These are phyloP conservation scores for Plutomurus gul DNA, from an alignment of 1,140 invertebrate species.

Conservation along the genomic window DNA sequence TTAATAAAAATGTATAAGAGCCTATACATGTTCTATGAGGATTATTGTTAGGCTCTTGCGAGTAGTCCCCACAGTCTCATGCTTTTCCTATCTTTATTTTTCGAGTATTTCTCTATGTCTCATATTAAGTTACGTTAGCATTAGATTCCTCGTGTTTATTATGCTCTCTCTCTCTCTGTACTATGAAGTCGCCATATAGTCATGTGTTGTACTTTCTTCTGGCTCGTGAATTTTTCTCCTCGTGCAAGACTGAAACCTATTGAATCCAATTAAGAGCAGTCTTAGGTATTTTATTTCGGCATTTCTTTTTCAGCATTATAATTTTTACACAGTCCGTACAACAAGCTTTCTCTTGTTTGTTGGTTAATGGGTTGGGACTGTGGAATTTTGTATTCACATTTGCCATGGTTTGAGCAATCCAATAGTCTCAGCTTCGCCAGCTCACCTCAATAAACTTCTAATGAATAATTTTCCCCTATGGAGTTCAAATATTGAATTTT, in stretches of 20 bases:
- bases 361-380: background rate
- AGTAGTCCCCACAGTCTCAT: background rate
- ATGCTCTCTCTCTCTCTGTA: background rate
- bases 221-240: background rate
- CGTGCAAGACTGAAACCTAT: background rate
- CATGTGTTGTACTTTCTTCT: background rate
- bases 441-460: background rate
- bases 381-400: background rate
- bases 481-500: conserved; percentile 28
- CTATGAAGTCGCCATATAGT: background rate
- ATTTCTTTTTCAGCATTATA: conserved; percentile 19
- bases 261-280: conserved; percentile 17
- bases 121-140: background rate
- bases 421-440: background rate
- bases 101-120: background rate
- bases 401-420: background rate
- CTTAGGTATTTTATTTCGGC: conserved; percentile 18
- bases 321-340: background rate
- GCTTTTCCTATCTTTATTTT: background rate
- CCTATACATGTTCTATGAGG: background rate
- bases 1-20: background rate
- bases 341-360: conserved; percentile 26
- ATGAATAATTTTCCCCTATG: conserved; percentile 27
- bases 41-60: background rate
- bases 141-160: background rate